These are phyloP conservation scores for Acanthurus tractus DNA, from an alignment of 2,797 vertebrate genomes.

Conservation along the genomic window DNA sequence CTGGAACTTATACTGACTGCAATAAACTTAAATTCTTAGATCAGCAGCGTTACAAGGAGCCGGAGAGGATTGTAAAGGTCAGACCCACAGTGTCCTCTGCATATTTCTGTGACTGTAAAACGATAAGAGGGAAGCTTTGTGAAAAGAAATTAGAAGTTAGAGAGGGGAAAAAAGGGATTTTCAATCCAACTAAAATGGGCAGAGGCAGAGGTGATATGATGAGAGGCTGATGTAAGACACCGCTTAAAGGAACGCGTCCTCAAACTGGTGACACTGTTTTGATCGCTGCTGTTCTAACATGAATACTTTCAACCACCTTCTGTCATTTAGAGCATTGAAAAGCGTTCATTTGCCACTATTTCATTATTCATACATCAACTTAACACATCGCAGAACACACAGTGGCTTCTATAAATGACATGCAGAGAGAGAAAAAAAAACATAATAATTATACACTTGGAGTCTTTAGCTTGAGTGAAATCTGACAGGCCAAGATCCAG, in stretches of 20 bases:
- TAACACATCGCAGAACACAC: conserved; percentile 11
- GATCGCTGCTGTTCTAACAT: conserved; percentile 3
- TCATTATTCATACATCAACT: conserved; percentile 10
- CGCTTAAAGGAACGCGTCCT: conserved; percentile 4
- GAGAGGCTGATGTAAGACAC: conserved; percentile 18
- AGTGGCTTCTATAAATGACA: conserved; percentile 16
- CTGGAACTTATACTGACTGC: conserved; percentile 37
- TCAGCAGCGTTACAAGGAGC: conserved; percentile 33
- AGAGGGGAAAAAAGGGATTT: background rate
- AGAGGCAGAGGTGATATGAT: conserved; percentile 7
- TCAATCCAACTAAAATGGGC: background rate
- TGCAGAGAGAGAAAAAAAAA: background rate
- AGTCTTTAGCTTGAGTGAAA: conserved; percentile 7
- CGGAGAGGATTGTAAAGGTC: conserved; percentile 40
- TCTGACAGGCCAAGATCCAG: background rate
- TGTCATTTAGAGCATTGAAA: background rate
- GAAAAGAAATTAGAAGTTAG: conserved; percentile 5
- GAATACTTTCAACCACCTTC: conserved; percentile 11
- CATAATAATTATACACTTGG: conserved; percentile 19
- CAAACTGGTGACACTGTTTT: conserved; percentile 11
- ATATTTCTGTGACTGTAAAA: conserved; percentile 31
- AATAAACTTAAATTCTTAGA: conserved; percentile 43
- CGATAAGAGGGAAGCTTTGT: background rate
- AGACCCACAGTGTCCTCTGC: conserved; percentile 18
- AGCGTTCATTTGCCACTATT: conserved; percentile 6